Percentiles rank a stretch among this genome's conserved stretches.
phyloP scores from a whole-genome alignment of 1,140 invertebrate genomes.

The Lamellibrachia luymesi region DNA sequence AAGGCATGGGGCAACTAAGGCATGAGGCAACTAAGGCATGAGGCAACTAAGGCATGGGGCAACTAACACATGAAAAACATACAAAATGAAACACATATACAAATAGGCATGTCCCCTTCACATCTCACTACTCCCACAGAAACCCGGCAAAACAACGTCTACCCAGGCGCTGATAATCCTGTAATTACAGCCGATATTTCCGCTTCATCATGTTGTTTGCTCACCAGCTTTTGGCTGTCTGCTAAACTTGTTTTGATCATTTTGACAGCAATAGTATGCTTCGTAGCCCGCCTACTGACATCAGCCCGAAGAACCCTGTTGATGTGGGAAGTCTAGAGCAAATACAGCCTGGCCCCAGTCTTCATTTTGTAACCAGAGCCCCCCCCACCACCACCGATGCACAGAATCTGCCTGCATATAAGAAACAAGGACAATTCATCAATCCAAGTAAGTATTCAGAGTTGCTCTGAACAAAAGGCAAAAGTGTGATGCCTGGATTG shows the following conservation, averaged over 20 bases:
- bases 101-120: no score
- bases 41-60: no score
- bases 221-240: not conserved
- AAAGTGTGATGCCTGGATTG: no score
- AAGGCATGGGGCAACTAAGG: no score
- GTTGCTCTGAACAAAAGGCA: no score
- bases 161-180: not conserved
- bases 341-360: not conserved
- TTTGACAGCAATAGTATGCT: not conserved
- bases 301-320: not conserved
- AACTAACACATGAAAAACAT: no score
- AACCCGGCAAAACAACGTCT: no score
- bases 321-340: not conserved
- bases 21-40: no score
- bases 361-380: not conserved
- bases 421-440: not conserved
- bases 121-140: no score
- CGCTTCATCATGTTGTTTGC: not conserved
- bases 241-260: constrained; percentile 1
- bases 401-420: not conserved
- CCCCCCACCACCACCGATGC: no score
- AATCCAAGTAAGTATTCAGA: no score
- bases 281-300: not conserved
- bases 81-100: no score
- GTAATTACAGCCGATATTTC: not conserved